Evolutionary conservation across 30 jellyfish, hydroid and myxozoan species (phyloP), one percentile per base, ranked within the genome.

Genomic region (Hydra vulgaris): DNA sequence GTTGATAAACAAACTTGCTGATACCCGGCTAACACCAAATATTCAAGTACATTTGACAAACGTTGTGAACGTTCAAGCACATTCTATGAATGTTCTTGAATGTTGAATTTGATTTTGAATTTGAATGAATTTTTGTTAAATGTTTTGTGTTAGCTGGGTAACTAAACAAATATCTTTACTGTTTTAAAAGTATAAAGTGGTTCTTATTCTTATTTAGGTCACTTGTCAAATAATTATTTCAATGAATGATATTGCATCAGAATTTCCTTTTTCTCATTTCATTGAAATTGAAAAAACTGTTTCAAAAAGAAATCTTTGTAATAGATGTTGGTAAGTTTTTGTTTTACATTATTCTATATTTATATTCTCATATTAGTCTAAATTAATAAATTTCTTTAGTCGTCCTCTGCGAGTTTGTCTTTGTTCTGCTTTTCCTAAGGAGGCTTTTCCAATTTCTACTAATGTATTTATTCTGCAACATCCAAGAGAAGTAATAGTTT

Each of bases 341-440:
- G 0, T 21, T 15, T 15, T 0, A 4, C 21, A 21, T 0, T 0
- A 0, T 0, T 15, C 7, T 73, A 5, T 25, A 15, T 21, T 73
- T 73, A 21, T 12, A 23, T 21, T 4, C 22, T 15, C 0, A 4
- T 73, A 21, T 0, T 0, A 0, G 0, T 15, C 7, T 73, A 5
- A 3, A 15, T 21, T 73, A 15, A 21, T 12, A 23, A 12, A 21
- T 8, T 71, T 71, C 12, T 12, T 0, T 21, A 78, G 79, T 23
- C 78, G 85, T 20, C 85, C 85, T 0, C 79, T 27, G 54, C 27
- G 79, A 15, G 85, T 78, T 26, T 78, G 85, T 54, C 52, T 78
- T 66, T 78, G 85, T 23, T 78, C 54, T 27, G 26, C 85, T n/a
- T 78, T 78, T 78, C 85, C 85, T 53, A 5, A 55, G 15, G 25